These are phyloP conservation scores for Eptesicus fuscus DNA, from an alignment of 2,113 vertebrate species.

Conservation along the genomic window DNA sequence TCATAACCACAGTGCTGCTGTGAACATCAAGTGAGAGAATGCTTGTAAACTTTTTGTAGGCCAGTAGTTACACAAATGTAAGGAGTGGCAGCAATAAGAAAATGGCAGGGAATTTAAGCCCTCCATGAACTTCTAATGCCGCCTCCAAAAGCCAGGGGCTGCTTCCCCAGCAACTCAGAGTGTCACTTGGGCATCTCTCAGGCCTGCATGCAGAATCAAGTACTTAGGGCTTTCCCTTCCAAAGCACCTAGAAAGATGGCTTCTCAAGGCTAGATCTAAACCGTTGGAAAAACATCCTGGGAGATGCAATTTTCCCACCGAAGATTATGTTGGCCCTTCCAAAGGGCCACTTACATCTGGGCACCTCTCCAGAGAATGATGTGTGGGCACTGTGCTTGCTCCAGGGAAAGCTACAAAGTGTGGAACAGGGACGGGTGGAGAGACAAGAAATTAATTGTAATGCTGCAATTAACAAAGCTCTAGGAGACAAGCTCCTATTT, in stretches of 20 bases:
- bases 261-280: background rate
- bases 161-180: background rate
- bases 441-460: background rate
- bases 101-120: background rate
- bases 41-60: too few species aligned
- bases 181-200: background rate
- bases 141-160: background rate
- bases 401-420: background rate
- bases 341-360: background rate
- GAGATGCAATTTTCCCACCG: background rate
- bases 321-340: background rate
- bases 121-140: background rate
- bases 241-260: background rate
- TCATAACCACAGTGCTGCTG: accelerated
- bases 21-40: background rate
- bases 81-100: background rate
- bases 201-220: background rate
- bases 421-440: background rate
- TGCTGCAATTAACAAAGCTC: background rate
- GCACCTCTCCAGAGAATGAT: background rate
- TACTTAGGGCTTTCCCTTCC: background rate
- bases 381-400: background rate
- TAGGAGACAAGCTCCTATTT: background rate
- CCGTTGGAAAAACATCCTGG: background rate
- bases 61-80: background rate